Conservation (phyloP, 2,113 vertebrate genomes). For the Hemiscyllium ocellatum region DNA sequence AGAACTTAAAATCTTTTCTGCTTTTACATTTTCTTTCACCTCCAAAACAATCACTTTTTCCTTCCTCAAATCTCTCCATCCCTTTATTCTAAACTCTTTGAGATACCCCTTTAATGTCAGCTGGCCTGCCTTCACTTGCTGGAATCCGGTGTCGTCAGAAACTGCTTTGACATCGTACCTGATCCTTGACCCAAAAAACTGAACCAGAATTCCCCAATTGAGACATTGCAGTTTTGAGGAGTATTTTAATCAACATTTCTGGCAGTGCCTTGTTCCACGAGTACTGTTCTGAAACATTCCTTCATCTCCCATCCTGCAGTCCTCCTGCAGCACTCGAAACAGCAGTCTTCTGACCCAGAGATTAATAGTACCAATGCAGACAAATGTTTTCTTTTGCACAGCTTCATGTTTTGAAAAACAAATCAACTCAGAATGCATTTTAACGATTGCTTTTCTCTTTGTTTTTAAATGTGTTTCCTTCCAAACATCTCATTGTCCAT, state of each 20-base stretch:
- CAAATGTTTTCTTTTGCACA: background rate
- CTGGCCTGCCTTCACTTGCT: background rate
- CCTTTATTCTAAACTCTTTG: background rate
- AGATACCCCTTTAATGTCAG: background rate
- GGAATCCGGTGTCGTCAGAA: background rate
- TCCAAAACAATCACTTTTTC: background rate
- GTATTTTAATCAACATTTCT: background rate
- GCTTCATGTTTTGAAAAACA: too few species aligned
- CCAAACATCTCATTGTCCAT: background rate
- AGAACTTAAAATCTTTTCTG: background rate
- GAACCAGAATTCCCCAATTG: background rate
- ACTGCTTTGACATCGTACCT: background rate
- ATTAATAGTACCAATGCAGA: background rate
- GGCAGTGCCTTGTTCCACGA: background rate
- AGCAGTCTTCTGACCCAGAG: background rate
- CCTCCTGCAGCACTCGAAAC: background rate
- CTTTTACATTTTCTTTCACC: background rate
- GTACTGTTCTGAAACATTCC: background rate
- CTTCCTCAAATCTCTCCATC: background rate
- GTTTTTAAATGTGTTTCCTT: background rate
- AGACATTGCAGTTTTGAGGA: background rate
- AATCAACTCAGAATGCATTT: background rate
- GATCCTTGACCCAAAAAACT: background rate
- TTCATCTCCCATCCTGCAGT: background rate
- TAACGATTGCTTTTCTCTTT: background rate